Conservation (phyloP, 2,113 vertebrate genomes). For the Sula dactylatra region DNA sequence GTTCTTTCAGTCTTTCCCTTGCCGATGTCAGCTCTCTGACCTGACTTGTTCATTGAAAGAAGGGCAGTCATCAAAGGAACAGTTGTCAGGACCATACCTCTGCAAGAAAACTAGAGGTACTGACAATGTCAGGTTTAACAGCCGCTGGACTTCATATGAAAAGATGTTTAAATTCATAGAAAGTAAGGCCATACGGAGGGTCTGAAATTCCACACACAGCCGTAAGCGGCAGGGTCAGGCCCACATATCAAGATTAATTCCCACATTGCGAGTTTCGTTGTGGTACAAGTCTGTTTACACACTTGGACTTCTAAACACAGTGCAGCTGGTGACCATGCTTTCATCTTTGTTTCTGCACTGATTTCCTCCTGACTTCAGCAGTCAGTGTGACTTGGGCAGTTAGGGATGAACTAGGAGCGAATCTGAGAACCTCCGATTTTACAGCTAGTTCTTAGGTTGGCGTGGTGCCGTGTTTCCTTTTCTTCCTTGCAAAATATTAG, state of each 20-base stretch:
- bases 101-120: background rate
- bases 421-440: background rate
- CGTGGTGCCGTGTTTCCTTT: background rate
- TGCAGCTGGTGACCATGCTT: fast-evolving
- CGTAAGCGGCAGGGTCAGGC: background rate
- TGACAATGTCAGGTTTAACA: background rate
- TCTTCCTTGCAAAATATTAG: background rate
- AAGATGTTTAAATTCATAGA: background rate
- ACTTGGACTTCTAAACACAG: background rate
- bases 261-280: background rate
- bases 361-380: background rate
- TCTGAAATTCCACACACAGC: background rate
- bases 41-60: background rate
- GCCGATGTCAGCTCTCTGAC: background rate
- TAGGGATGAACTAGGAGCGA: background rate
- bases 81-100: background rate
- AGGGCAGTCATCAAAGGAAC: background rate
- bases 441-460: background rate
- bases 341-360: background rate
- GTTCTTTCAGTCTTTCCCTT: background rate
- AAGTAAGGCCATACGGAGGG: background rate
- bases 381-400: background rate
- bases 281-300: background rate
- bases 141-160: background rate
- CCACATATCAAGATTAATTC: background rate